These are phyloP conservation scores for Pelusios castaneus DNA, from an alignment of 2,113 vertebrate genomes.

Conservation along the genomic window DNA sequence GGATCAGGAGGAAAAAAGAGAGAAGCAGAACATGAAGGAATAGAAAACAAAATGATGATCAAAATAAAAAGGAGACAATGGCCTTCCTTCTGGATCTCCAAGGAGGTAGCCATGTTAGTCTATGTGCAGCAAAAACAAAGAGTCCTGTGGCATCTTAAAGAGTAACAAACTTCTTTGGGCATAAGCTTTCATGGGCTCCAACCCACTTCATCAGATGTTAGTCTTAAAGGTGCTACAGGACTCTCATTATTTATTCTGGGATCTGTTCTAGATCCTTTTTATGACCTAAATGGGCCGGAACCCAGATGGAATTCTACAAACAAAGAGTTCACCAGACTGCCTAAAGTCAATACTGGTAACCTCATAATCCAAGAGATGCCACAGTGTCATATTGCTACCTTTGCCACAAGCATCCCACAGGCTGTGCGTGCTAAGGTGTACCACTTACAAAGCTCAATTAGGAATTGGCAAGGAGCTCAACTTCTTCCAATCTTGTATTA, in stretches of 20 bases:
- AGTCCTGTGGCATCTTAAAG: no score
- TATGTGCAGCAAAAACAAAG: no score
- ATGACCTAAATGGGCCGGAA: accelerated
- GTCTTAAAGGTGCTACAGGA: no score
- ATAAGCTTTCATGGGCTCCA: no score
- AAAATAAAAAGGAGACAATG: neutral
- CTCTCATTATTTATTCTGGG: no score
- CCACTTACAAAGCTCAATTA: neutral
- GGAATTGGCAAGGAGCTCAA: neutral
- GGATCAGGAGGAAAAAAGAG: neutral
- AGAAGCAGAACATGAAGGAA: neutral
- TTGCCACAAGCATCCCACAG: neutral
- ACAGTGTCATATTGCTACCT: neutral
- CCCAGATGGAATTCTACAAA: neutral
- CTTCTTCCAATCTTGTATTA: neutral
- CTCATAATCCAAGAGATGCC: neutral
- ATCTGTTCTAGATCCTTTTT: neutral
- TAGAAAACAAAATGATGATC: neutral
- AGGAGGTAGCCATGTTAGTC: no score
- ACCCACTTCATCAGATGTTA: no score
- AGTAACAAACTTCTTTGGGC: no score
- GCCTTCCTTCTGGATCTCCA: neutral
- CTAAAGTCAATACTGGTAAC: no score
- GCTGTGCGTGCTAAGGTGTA: neutral
- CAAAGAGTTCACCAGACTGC: neutral